phyloP scores from a whole-genome alignment of 2,888 invertebrate species.

The Tetramorium bicarinatum region DNA sequence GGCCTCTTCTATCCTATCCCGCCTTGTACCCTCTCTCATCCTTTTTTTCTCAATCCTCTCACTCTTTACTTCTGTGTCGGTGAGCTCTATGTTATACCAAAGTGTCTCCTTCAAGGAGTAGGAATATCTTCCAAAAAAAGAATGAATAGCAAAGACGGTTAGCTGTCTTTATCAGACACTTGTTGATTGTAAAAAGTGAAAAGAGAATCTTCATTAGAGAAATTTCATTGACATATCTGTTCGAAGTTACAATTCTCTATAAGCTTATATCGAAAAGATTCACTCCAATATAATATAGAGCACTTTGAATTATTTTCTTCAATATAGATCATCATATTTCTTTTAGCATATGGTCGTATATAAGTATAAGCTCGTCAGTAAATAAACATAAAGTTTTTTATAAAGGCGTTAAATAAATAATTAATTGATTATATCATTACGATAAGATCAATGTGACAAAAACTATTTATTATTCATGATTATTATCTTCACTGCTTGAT shows the following conservation, averaged over 20 bases:
- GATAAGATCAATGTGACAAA: background rate
- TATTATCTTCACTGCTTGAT: background rate
- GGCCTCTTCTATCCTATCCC: conserved; percentile 80
- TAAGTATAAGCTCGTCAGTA: background rate
- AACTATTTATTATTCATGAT: background rate
- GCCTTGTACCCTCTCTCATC: conserved; percentile 72
- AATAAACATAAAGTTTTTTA: background rate
- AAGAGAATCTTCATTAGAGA: background rate
- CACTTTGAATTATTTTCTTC: conserved; percentile 65
- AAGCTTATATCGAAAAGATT: background rate
- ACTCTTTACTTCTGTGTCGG: conserved; percentile 68
- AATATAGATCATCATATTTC: conserved; percentile 83
- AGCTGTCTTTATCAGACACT: background rate
- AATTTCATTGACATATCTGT: background rate
- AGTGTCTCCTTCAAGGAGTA: background rate
- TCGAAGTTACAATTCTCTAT: background rate
- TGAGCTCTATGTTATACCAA: background rate
- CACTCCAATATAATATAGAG: background rate
- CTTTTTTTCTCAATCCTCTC: conserved; percentile 64
- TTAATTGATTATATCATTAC: background rate
- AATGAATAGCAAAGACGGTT: background rate
- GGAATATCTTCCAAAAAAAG: background rate
- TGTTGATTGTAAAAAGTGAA: background rate
- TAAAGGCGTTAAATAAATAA: background rate
- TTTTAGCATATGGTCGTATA: conserved; percentile 72